Base-by-base conservation (phyloP, 1,140 invertebrate species). In the Listronotus bonariensis region DNA sequence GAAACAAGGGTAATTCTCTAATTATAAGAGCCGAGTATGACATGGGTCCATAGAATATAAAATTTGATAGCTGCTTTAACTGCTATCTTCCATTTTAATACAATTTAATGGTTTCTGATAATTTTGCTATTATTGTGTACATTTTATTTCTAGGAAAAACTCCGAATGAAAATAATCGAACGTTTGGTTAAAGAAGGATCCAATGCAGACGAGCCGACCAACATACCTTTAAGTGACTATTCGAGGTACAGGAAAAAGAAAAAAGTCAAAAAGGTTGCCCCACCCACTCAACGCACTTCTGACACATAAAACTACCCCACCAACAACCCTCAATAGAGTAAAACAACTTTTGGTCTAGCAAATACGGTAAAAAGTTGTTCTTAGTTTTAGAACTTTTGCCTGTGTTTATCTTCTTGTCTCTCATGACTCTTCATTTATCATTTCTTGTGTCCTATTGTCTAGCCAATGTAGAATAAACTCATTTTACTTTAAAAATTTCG, bases 141-240 rank as follows among this genome's bases (percentile, higher is more conserved):
- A 26, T 26, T 26, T 26, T 26, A 26, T 26, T 79, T 80, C 72
- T 73, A 89, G 88, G 90, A 92, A 78, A 86, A 83, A 75, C 79
- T 93, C 18, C 83, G 92, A 58, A 85, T 84, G 53, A 93, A 92
- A 82, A 92, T 93, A 68, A 84, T 93, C 20, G 86, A 86, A 65
- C 86, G 90, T 76, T 79, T 94, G 64, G 78, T 89, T 53, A 88
- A 92, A 80, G 89, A 91, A 80, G 92, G 92, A 3, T 94, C 92
- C 0, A 93, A 87, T 78, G 91, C 92, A 10, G 92, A 94, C 72
- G 91, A 93, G 75, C 92, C 92, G 17, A 87, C 89, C 0, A 93
- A 93, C 77, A 92, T 95, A 62, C 85, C 87, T 53, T 77, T 95
- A 10, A 92, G 91, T 34, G 91, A 93, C 80, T 92, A 93, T 74